Evolutionary conservation across 2,113 vertebrate species (phyloP).

Genomic region (Loxodonta africana): DNA sequence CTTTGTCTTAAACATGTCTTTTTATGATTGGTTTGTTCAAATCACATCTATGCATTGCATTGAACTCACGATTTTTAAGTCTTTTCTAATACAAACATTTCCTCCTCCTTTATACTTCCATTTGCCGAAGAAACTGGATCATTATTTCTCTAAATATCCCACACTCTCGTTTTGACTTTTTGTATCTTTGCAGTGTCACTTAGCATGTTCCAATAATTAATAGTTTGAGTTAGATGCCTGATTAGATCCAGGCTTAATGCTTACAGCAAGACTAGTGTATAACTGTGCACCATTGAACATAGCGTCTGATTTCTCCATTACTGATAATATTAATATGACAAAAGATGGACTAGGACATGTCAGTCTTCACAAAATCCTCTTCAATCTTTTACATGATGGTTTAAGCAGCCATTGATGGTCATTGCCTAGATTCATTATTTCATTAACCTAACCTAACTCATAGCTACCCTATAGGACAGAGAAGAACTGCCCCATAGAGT

Average conservation of each 20-base stretch:
- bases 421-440: background rate
- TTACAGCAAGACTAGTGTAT: background rate
- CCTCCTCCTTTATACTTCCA: background rate
- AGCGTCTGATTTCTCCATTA: background rate
- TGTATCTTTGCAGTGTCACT: background rate
- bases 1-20: background rate
- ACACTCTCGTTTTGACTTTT: background rate
- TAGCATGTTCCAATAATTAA: background rate
- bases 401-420: background rate
- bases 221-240: constrained; percentile 25
- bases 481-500: too few species aligned
- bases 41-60: background rate
- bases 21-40: background rate
- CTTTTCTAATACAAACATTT: background rate
- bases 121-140: background rate
- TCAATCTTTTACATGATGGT: background rate
- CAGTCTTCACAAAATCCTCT: background rate
- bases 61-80: background rate
- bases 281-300: background rate
- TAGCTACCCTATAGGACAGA: too few species aligned
- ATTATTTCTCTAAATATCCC: background rate
- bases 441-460: background rate
- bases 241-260: constrained; percentile 9
- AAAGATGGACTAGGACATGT: background rate
- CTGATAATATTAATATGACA: background rate